phyloP scores from a whole-genome alignment of 1,140 invertebrate species.

The Euschistus heros region DNA sequence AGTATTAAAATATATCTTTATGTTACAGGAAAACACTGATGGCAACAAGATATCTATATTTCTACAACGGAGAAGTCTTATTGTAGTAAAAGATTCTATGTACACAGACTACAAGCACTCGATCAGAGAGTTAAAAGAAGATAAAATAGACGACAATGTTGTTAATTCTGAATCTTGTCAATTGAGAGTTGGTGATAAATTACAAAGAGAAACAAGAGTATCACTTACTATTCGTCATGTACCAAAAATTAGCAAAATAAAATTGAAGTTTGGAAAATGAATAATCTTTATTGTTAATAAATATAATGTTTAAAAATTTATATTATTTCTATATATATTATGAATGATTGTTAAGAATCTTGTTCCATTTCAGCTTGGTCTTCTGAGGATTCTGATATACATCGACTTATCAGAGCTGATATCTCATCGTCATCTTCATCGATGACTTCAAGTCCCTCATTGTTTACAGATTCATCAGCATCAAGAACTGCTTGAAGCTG shows the following conservation, averaged over 20 bases:
- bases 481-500: slow-evolving; percentile 63
- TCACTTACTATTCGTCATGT: slow-evolving; percentile 92
- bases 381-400: slow-evolving; percentile 4
- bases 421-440: slow-evolving; percentile 33
- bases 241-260: slow-evolving; percentile 73
- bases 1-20: slow-evolving; percentile 10
- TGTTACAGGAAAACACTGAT: slow-evolving; percentile 34
- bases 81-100: slow-evolving; percentile 72
- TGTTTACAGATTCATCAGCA: slow-evolving; percentile 45
- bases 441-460: slow-evolving; percentile 40
- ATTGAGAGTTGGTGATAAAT: slow-evolving; percentile 42
- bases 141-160: slow-evolving; percentile 52
- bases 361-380: slow-evolving; percentile 1
- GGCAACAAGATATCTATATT: slow-evolving; percentile 47
- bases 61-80: slow-evolving; percentile 75
- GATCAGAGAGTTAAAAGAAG: slow-evolving; percentile 64
- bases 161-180: slow-evolving; percentile 56
- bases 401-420: slow-evolving; percentile 1
- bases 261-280: slow-evolving; percentile 41
- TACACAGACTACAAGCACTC: slow-evolving; percentile 82
- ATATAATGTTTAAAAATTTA: slow-evolving; percentile 1
- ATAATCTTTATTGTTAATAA: slow-evolving; percentile 1
- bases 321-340: not conserved
- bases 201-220: slow-evolving; percentile 61
- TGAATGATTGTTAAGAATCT: not conserved